These are phyloP conservation scores for Cataglyphis cursor DNA, from an alignment of 2,888 invertebrate species.

Conservation along the genomic window DNA sequence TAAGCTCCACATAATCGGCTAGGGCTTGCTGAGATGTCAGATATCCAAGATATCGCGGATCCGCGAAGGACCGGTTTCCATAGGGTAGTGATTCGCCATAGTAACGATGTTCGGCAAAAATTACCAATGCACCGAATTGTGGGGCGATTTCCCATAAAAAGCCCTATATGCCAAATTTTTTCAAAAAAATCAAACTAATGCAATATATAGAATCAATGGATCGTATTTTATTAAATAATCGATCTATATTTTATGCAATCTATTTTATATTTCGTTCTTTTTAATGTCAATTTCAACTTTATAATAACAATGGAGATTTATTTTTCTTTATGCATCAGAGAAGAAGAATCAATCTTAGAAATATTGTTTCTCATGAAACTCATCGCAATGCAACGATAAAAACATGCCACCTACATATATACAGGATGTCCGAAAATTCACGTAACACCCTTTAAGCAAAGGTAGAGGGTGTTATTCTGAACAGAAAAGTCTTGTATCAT, in stretches of 20 bases:
- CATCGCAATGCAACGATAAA: background rate
- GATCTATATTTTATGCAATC: background rate
- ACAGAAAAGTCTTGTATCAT: no score
- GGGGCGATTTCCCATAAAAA: conserved; percentile 97
- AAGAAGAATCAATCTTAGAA: background rate
- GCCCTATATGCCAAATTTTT: conserved; percentile 91
- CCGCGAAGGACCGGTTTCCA: conserved; percentile 91
- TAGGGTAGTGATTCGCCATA: conserved; percentile 97
- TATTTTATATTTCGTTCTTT: background rate
- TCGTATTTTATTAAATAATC: background rate
- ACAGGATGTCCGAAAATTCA: no score
- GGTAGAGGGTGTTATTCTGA: no score
- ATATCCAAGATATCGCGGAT: conserved; percentile 92
- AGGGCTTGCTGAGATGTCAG: conserved; percentile 96
- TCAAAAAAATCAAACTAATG: background rate
- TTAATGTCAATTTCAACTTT: background rate
- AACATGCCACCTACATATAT: background rate
- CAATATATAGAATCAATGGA: background rate
- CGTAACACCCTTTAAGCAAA: no score
- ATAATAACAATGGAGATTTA: background rate
- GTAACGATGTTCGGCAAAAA: conserved; percentile 96
- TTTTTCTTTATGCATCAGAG: background rate
- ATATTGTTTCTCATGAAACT: background rate
- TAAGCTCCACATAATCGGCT: conserved; percentile 95
- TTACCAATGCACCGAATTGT: conserved; percentile 92